Evolutionary conservation across 2,113 vertebrate species (phyloP), one percentile per base, ranked within the genome.

Genomic region (Gymnogyps californianus): DNA sequence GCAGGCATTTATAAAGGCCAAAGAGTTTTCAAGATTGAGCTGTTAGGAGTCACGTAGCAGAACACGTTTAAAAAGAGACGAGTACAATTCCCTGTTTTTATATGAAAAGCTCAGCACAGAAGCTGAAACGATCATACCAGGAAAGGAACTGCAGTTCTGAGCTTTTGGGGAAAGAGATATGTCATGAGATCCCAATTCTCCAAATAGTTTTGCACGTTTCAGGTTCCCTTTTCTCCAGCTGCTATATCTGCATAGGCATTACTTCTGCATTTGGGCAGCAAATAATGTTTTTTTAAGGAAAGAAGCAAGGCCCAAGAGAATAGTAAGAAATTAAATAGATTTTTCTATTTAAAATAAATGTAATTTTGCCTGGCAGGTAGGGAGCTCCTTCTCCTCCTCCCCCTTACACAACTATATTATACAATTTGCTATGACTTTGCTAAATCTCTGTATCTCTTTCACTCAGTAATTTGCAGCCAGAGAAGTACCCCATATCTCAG

Each of bases 301-400:
- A 69, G 34, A 91, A 77, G 74, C 24, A 84, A 82, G 47, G 22
- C 71, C 64, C 42, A 67, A 59, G 82, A 92, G 40, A 83, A 62
- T 66, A 66, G 22, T 75, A 83, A 87, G 79, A 89, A 96, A 93
- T 89, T 86, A 83, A 85, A 65, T 38, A 93, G 40, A 86, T 81
- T 93, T 92, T 94, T 95, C 64, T 83, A 51, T 78, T 94, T 93
- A 86, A 95, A 94, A 93, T 90, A 89, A 89, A 76, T 82, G n/a
- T 64, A 80, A n/a, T 86, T 94, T 92, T 94, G 67, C 64, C 54
- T 90, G 38, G 42, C 64, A 92, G 71, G 57, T 90, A 85, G 19
- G n/a, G 58, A 92, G 32, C 46, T 94, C 7, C 28, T 88, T 58
- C 57, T 90, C 51, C 29, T 82, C 38, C 16, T 47, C 13, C 9